Evolutionary conservation across 2,113 vertebrate species (phyloP).

Genomic region (Scortum barcoo): DNA sequence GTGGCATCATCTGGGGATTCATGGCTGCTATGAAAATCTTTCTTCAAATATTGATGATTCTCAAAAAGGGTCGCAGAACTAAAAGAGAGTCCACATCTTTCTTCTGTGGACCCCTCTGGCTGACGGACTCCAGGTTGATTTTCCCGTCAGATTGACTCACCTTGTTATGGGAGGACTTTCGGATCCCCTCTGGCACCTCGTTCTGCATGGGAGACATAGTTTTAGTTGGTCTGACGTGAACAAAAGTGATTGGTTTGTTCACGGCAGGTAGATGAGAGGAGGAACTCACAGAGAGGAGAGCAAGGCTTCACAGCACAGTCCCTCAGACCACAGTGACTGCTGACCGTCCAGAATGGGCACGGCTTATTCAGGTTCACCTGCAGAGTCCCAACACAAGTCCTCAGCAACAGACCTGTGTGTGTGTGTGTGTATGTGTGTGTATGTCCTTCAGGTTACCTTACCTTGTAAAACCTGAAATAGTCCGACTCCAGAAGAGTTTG

Average conservation of each 20-base stretch:
- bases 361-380: constrained; percentile 94
- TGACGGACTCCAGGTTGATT: no score
- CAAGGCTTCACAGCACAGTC: constrained; percentile 93
- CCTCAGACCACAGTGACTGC: constrained; percentile 88
- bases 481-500: constrained; percentile 90
- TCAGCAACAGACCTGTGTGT: neutral
- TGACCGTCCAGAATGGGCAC: constrained; percentile 93
- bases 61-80: no score
- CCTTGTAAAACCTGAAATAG: constrained; percentile 97
- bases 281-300: constrained; percentile 87
- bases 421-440: constrained; percentile 6
- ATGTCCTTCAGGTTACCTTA: constrained; percentile 46
- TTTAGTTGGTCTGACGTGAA: neutral
- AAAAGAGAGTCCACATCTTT: no score
- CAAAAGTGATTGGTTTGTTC: neutral
- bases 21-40: no score
- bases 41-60: no score
- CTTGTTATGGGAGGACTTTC: constrained; percentile 87
- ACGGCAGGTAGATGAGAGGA: neutral
- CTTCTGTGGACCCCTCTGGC: no score
- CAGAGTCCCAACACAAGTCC: no score
- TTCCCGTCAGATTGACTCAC: constrained; percentile 79
- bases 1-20: no score
- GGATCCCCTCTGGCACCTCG: constrained; percentile 90
- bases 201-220: constrained; percentile 82